Evolutionary conservation across 2,888 invertebrate genomes (phyloP), one percentile per base, ranked within the genome.

Genomic region (Ramazzottius varieornatus): DNA sequence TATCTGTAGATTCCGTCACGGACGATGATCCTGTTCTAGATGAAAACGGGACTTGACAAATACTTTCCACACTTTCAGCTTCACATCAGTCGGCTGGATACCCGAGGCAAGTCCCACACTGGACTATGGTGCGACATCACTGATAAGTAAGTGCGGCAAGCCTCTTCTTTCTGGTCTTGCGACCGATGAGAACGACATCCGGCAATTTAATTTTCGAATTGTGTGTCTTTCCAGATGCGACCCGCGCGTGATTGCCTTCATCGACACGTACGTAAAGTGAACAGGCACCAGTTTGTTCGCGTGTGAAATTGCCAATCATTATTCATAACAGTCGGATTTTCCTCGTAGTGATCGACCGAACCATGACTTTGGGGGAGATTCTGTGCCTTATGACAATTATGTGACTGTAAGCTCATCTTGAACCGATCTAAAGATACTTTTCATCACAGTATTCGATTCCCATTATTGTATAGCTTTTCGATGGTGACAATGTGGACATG

Each of bases 331-430:
- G 40, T 20, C 20, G 13, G 20, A n/a, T n/a, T n/a, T n/a, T n/a
- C n/a, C 4, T 54, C 24, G 54, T 24, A 54, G 54, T 29, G 54
- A 54, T 4, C 54, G 54, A 54, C 54, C 54, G 4, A 54, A 54
- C 54, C 54, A 54, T 54, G 54, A 54, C 54, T 54, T 54, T 29
- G 54, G 54, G 24, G 54, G 54, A 4, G 54, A 54, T 54, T 13
- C 54, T 16, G 54, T 54, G 13, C 54, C 54, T 24, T 54, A 54
- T 29, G 20, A 8, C 29, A 54, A 29, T 29, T 54, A 54, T 24
- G 29, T 29, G 4, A 54, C 54, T 24, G 4, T 54, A n/a, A n/a
- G n/a, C n/a, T n/a, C n/a, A n/a, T n/a, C n/a, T n/a, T n/a, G n/a
- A n/a, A n/a, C n/a, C n/a, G n/a, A n/a, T n/a, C n/a, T n/a, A n/a